Evolutionary conservation across 2,888 invertebrate genomes (phyloP), one percentile per base, ranked within the genome.

Genomic region (Corbicula japonica): DNA sequence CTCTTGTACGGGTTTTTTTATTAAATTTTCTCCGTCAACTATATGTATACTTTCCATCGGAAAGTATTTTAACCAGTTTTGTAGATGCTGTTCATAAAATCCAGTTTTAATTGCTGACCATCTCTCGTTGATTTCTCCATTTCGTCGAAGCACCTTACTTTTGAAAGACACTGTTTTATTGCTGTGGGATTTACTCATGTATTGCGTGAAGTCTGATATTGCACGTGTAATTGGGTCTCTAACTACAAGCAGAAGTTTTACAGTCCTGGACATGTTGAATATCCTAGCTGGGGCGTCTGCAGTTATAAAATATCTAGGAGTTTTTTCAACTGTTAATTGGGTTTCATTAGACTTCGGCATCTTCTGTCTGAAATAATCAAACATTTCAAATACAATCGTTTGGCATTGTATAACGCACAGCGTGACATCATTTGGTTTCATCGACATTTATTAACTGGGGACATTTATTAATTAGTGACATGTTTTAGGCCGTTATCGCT

Each of bases 261-360:
- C 96, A 58, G 96, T 95, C 0, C 96, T 96, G 91, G 97, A 97
- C 97, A 98, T 97, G 80, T 96, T 95, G 88, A 96, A 96, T 10
- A 98, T 96, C 50, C 97, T 94, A 79, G 95, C 95, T 0, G 98
- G 97, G 2, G 97, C 97, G 75, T 97, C 97, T 83, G 96, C 95
- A 1, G 97, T 97, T 75, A 98, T 96, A 95, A 98, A 98, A 92
- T 98, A 98, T 56, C 97, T 97, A 0, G 98, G 98, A 0, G 98
- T 97, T 93, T 98, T 98, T 93, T 98, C 98, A 95, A 98, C 97
- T 12, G 98, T 97, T 73, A 98, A 95, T 93, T 98, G 98, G 0
- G 97, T 96, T 88, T 96, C 96, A 52, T 96, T 94, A 0, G 97
- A 97, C 4, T 96, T 95, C 0, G 98, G 98, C 98, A 98, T 98